Percentiles rank a stretch among this genome's conserved stretches.
Conservation (phyloP, 2,888 invertebrate species). For the Epistrophe grossulariae region DNA sequence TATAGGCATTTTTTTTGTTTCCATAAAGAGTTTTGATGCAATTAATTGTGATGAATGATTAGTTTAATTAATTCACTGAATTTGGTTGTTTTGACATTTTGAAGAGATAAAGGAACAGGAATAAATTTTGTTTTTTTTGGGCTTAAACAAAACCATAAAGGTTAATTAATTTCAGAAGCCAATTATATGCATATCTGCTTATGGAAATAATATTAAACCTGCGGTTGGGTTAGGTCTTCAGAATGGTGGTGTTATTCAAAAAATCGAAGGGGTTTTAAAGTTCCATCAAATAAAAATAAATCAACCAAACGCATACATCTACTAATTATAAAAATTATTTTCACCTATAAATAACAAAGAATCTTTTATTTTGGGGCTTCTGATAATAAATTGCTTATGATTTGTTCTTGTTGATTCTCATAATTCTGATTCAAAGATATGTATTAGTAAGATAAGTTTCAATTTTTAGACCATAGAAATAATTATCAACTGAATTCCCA, state of each 20-base stretch:
- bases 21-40: conserved; percentile 36
- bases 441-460: neutral
- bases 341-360: neutral
- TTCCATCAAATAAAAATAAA: conserved; percentile 7
- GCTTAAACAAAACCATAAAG: neutral
- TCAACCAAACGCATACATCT: neutral
- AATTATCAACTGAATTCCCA: no score
- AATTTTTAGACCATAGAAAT: neutral
- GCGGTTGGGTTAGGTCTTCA: neutral
- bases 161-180: conserved; percentile 14
- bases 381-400: neutral
- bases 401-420: conserved; percentile 20
- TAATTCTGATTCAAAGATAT: no score
- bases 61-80: conserved; percentile 32
- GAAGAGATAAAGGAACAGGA: conserved; percentile 9
- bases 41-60: conserved; percentile 64
- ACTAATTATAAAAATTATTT: neutral
- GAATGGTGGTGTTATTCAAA: neutral
- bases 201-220: neutral
- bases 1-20: neutral
- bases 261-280: neutral
- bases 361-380: neutral
- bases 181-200: neutral
- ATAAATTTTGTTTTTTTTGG: neutral
- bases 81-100: conserved; percentile 31